These are phyloP conservation scores for Tridacna gigas DNA, from an alignment of 2,888 invertebrate species.

Conservation along the genomic window DNA sequence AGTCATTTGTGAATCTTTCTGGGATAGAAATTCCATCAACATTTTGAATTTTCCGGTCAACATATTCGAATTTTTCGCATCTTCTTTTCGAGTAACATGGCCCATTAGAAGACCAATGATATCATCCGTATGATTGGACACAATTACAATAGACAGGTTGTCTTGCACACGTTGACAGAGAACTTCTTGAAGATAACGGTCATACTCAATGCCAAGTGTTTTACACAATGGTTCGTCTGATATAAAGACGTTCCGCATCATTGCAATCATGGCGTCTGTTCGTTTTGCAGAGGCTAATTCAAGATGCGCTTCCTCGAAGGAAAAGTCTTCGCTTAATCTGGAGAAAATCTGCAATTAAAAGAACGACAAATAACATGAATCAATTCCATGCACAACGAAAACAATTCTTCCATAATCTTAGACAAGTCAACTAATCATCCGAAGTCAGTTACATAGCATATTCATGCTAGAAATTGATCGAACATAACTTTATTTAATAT, in stretches of 20 bases:
- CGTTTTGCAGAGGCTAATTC: background rate
- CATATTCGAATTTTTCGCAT: background rate
- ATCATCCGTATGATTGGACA: background rate
- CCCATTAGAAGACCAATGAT: background rate
- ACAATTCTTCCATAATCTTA: too few species aligned
- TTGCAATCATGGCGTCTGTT: background rate
- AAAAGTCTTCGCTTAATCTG: background rate
- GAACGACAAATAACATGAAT: too few species aligned
- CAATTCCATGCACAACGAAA: too few species aligned
- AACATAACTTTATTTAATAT: too few species aligned
- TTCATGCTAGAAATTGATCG: too few species aligned
- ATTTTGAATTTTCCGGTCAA: background rate
- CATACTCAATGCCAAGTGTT: background rate
- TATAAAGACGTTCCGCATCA: background rate
- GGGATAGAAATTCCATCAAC: background rate
- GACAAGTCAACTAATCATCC: too few species aligned
- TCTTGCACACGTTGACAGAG: background rate
- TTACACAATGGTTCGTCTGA: background rate
- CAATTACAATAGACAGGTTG: background rate
- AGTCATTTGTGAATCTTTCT: background rate
- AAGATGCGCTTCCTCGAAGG: background rate
- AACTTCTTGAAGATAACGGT: background rate
- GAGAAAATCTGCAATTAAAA: background rate
- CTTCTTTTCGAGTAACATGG: background rate
- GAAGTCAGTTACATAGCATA: too few species aligned